Evolutionary conservation across 2,113 vertebrate species (phyloP).

Genomic region (Lepisosteus oculatus): DNA sequence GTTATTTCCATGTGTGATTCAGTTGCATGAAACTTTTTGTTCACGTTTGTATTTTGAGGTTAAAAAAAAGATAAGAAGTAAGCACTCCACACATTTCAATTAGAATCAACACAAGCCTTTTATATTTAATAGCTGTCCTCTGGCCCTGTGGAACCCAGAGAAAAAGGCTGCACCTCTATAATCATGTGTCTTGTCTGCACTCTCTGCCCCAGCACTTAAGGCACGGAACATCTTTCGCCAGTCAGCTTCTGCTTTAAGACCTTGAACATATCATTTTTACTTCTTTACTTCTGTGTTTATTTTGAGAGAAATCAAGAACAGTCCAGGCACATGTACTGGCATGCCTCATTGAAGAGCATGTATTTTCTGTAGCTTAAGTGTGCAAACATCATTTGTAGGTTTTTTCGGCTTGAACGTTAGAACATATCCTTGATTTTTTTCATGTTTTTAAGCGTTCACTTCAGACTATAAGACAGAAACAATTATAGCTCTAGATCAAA

Average conservation of each 20-base stretch:
- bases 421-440: too few relatives aligned
- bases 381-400: too few relatives aligned
- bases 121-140: slow-evolving; percentile 21
- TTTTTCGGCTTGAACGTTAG: too few relatives aligned
- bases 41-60: too few relatives aligned
- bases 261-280: slow-evolving; percentile 33
- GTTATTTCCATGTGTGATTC: too few relatives aligned
- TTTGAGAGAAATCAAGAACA: neutral
- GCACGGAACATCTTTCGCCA: slow-evolving; percentile 25
- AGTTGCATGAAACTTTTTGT: too few relatives aligned
- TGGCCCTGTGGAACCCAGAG: slow-evolving; percentile 21
- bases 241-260: slow-evolving; percentile 19
- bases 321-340: slow-evolving; percentile 11
- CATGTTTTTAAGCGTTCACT: slow-evolving; percentile 5
- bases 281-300: slow-evolving; percentile 19
- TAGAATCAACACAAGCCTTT: slow-evolving; percentile 13
- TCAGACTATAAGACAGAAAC: slow-evolving; percentile 28
- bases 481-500: slow-evolving; percentile 35
- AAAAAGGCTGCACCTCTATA: slow-evolving; percentile 29
- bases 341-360: slow-evolving; percentile 1
- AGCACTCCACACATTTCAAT: too few relatives aligned
- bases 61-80: too few relatives aligned
- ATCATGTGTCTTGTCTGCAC: slow-evolving; percentile 34
- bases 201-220: slow-evolving; percentile 41
- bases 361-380: slow-evolving; percentile 5